Percentiles rank a stretch among this genome's conserved stretches.
phyloP scores from a whole-genome alignment of 2,113 vertebrate genomes.

The Larimichthys polyactis region DNA sequence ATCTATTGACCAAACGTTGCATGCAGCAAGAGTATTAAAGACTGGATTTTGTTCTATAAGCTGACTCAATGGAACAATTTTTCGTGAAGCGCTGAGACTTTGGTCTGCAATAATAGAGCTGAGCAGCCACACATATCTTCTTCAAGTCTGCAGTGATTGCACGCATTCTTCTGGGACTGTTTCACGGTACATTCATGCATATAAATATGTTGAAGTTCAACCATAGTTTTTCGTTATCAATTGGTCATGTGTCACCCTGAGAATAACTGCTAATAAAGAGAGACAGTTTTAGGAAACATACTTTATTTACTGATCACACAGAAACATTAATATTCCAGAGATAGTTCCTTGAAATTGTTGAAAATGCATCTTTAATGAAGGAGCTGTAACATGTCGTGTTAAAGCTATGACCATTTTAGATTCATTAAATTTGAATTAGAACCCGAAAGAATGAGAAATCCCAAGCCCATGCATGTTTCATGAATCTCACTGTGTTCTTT shows the following conservation, averaged over 20 bases:
- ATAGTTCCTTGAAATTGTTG: conserved; percentile 24
- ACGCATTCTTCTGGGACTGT: neutral
- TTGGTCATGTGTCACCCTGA: neutral
- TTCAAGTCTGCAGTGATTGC: neutral
- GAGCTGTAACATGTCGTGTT: conserved; percentile 31
- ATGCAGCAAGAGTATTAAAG: conserved; percentile 26
- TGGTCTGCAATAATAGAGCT: neutral
- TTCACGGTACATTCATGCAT: neutral
- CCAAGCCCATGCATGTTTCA: conserved; percentile 60
- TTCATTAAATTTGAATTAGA: conserved; percentile 62
- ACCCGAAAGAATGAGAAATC: conserved; percentile 22
- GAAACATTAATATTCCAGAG: conserved; percentile 27
- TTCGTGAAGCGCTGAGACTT: neutral
- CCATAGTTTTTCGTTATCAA: neutral
- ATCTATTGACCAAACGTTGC: conserved; percentile 50
- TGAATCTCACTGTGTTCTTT: conserved; percentile 22
- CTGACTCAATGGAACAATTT: neutral
- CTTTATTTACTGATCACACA: conserved; percentile 23
- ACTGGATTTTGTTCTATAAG: neutral
- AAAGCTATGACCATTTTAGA: conserved; percentile 40
- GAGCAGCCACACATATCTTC: neutral
- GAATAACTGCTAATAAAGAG: neutral
- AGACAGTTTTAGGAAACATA: neutral
- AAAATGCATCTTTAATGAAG: conserved; percentile 67
- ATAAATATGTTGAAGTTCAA: neutral